Base-by-base conservation (phyloP, 2,113 vertebrate species). In the Trichomycterus rosablanca region DNA sequence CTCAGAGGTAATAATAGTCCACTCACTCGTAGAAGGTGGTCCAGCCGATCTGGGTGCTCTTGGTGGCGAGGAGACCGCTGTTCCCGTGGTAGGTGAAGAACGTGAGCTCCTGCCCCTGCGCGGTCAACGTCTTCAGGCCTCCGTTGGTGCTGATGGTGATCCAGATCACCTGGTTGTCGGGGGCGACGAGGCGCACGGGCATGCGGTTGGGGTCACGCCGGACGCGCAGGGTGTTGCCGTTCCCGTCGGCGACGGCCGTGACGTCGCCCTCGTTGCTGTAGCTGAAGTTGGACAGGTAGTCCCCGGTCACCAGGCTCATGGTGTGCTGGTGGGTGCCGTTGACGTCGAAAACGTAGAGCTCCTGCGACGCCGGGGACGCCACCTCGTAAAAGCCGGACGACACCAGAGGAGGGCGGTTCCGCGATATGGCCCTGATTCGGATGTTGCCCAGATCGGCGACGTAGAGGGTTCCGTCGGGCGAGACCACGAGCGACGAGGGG, bases 21-120 rank as follows among this genome's bases (percentile, higher is more conserved):
- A 87, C 93, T 97, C 81, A 98, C 96, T 98, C 95, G 66, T 95
- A 99, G 81, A 99, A 99, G 3, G 96, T 97, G 3, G 94, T 97
- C 96, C 96, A 99, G 65, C 96, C 96, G 10, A 95, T 99, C 66
- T 99, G 93, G 59, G 95, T 92, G 1, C 94, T 99, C 79, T 97
- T 98, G 7, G 96, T 99, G 67, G 96, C 94, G 45, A 99, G 75
- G 26, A 99, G 90, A 4, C 95, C 95, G 1, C 94, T 98, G 78
- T 92, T 98, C 66, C 95, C 94, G 1, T 98, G 95, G 83, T 97
- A 99, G 43, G 92, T 99, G 62, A 98, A 92, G 57, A 98, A 74
- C 37, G 97, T 93, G 26, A 99, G 76, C 37, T 99, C 96, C 57
- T 95, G 90, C 9, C 94, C 95, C 81, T 97, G 96, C 5, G 94